Base-by-base conservation (phyloP, 2,888 invertebrate species). In the Listrodromus nycthemerus region DNA sequence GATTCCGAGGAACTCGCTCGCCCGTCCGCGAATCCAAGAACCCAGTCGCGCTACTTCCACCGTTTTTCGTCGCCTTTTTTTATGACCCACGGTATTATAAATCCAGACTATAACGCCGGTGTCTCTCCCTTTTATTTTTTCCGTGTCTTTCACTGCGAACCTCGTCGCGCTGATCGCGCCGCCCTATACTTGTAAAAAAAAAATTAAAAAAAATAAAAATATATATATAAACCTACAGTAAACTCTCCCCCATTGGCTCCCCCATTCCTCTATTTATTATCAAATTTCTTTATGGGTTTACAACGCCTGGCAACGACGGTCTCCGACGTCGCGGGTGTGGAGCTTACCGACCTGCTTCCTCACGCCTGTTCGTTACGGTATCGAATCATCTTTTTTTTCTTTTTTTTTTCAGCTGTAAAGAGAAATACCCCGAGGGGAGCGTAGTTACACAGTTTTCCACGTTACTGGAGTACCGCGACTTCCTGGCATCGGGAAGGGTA, bases 201-300 rank as follows among this genome's bases (percentile, higher is more conserved):
- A 52, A 52, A n/a, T n/a, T n/a, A 48, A 48, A 48, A 48, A 16
- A 21, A 21, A 21, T 10, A 52, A 63, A 27, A 45, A 48, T 33
- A 65, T n/a, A n/a, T n/a, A n/a, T n/a, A n/a, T n/a, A 63, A 65
- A 73, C 0, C 10, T 30, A 33, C 16, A 74, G 45, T 21, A 24
- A 30, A 73, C 61, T 81, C 85, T 85, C 84, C 63, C 82, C 82
- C 66, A 66, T 69, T 81, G 78, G n/a, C n/a, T 19, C 10, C 50
- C 48, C 33, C 19, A 52, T 41, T 55, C 45, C 88, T 89, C 88
- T 91, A 92, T 93, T 92, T 92, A 92, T 92, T 92, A 92, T 91
- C 90, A 91, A 92, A 92, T 93, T 92, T 92, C 92, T 93, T 92
- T 93, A 92, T 93, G 91, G 90, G 87, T 92, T 93, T 93, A 93